phyloP scores from a whole-genome alignment of 1,140 invertebrate species.

The Ptiloglossa arizonensis region DNA sequence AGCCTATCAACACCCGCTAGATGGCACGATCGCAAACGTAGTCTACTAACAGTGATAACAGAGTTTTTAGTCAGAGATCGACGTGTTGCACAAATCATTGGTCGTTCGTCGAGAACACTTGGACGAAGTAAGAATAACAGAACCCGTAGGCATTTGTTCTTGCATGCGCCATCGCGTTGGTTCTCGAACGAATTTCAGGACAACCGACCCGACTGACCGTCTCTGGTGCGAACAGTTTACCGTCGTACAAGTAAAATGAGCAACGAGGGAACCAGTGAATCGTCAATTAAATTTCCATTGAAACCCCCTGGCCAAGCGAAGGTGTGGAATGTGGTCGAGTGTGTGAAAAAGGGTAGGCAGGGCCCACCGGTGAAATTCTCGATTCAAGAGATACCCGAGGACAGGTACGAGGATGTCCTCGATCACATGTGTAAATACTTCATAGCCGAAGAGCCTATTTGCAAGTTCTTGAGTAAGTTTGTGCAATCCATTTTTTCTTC shows the following conservation, averaged over 20 bases:
- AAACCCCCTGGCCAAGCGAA: conserved; percentile 63
- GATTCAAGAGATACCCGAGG: conserved; percentile 76
- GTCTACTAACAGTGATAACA: too few species aligned
- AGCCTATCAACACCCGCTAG: too few species aligned
- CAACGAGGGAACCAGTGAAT: background rate
- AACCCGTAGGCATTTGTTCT: background rate
- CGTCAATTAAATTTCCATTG: conserved; percentile 35
- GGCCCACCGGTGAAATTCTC: conserved; percentile 58
- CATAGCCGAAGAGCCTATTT: conserved; percentile 70
- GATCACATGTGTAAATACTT: conserved; percentile 73
- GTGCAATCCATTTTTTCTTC: background rate
- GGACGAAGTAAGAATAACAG: background rate
- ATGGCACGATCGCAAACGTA: too few species aligned
- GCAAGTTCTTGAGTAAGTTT: conserved; percentile 65
- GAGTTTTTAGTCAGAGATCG: too few species aligned
- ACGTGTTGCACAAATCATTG: conserved; percentile 1
- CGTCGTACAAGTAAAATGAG: background rate
- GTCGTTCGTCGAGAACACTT: background rate
- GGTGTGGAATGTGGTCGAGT: conserved; percentile 53
- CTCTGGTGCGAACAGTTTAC: too few species aligned
- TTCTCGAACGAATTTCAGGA: background rate
- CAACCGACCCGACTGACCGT: too few species aligned
- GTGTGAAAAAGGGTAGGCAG: conserved; percentile 5
- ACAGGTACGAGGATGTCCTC: conserved; percentile 71
- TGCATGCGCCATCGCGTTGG: background rate